phyloP scores from a whole-genome alignment of 2,113 vertebrate species.

The Potamarius usumacintae region DNA sequence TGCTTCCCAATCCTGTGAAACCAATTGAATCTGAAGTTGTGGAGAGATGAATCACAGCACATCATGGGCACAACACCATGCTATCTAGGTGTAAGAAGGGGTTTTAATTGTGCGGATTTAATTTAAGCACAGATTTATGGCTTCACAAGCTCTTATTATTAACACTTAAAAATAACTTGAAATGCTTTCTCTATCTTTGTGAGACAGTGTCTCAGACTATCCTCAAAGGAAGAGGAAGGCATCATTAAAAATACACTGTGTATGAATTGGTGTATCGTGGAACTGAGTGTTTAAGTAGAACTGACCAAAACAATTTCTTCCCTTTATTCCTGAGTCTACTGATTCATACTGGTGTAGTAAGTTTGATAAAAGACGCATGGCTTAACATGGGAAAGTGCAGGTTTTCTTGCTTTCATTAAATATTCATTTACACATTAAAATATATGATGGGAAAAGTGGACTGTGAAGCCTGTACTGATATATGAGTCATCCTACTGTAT shows the following conservation, averaged over 20 bases:
- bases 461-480: conserved; percentile 1
- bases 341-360: background rate
- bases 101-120: conserved; percentile 55
- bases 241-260: conserved; percentile 59
- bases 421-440: background rate
- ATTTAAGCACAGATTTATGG: conserved; percentile 56
- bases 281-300: background rate
- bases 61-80: conserved; percentile 36
- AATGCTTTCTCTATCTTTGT: conserved; percentile 35
- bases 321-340: background rate
- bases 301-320: background rate
- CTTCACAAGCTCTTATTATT: conserved; percentile 52
- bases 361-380: background rate
- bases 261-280: background rate
- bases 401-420: background rate
- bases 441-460: background rate
- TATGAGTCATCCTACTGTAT: background rate
- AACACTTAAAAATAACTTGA: conserved; percentile 50
- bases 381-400: background rate
- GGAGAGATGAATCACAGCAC: conserved; percentile 48
- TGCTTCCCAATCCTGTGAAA: conserved; percentile 50
- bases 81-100: conserved; percentile 56
- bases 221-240: conserved; percentile 49
- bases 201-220: conserved; percentile 19
- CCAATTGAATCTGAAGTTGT: conserved; percentile 49